phyloP scores from a whole-genome alignment of 2,797 vertebrate genomes.

The Gymnocypris eckloni region DNA sequence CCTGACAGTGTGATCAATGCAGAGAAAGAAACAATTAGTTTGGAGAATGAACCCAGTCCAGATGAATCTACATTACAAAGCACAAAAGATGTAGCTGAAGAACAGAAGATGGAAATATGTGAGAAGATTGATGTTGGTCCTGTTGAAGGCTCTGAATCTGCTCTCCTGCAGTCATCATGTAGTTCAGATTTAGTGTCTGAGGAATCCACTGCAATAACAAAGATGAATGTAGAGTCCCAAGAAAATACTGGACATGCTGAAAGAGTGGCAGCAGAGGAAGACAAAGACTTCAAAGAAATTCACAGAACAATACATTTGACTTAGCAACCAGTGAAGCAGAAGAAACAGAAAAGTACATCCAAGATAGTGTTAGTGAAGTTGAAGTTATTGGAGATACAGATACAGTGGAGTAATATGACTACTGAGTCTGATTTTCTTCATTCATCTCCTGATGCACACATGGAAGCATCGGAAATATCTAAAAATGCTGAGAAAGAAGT shows the following conservation, averaged over 20 bases:
- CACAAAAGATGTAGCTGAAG: neutral
- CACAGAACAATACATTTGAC: no score
- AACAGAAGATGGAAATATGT: neutral
- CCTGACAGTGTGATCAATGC: no score
- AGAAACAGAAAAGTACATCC: neutral
- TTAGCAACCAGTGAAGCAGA: neutral
- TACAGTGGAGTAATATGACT: neutral
- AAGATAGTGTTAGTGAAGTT: neutral
- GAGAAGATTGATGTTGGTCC: neutral
- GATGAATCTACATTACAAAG: neutral
- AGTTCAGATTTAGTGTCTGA: neutral
- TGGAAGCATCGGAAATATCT: neutral
- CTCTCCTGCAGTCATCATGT: neutral
- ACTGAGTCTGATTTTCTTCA: neutral
- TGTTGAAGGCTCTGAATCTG: neutral
- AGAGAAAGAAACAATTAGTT: no score
- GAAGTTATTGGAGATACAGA: neutral
- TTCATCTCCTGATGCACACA: neutral
- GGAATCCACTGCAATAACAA: neutral
- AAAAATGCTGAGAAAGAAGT: neutral
- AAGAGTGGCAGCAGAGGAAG: neutral
- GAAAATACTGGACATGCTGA: neutral
- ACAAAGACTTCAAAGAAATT: neutral
- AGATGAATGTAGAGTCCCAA: neutral
- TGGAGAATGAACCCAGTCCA: no score